Evolutionary conservation across 2,797 vertebrate species (phyloP).

Genomic region (Holocentrus rufus): DNA sequence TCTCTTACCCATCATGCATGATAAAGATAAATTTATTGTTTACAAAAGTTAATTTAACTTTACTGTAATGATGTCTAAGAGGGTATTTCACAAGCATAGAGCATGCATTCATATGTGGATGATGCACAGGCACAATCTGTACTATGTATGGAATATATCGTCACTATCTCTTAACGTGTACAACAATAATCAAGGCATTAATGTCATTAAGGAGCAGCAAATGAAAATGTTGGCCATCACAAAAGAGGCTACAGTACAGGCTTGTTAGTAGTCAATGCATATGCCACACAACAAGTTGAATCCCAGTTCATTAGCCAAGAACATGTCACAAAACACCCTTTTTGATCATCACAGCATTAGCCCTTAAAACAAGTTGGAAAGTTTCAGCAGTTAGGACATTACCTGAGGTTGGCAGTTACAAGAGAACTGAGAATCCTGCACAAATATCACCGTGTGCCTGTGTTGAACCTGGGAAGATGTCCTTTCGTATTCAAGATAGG

Average conservation of each 20-base stretch:
- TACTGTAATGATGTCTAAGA: neutral
- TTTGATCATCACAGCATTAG: neutral
- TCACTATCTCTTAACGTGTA: neutral
- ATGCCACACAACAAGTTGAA: neutral
- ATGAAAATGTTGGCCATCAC: neutral
- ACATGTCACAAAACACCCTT: neutral
- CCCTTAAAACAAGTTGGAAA: constrained; percentile 5
- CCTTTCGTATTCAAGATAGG: constrained; percentile 65
- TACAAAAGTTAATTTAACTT: too few species aligned
- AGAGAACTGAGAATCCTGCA: constrained; percentile 51
- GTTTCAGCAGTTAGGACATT: constrained; percentile 29
- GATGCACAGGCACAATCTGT: neutral
- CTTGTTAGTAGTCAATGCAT: neutral
- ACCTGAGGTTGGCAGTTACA: constrained; percentile 71
- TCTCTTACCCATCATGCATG: neutral
- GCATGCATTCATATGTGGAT: neutral
- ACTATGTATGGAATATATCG: neutral
- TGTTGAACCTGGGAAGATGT: constrained; percentile 59
- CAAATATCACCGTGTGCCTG: constrained; percentile 46
- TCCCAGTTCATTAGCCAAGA: neutral
- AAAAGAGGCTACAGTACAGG: neutral
- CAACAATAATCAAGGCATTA: constrained; percentile 7
- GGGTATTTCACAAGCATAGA: neutral
- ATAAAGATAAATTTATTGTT: neutral
- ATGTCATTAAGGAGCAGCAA: neutral